phyloP scores from a whole-genome alignment of 2,797 vertebrate species.

The Chaetodon trifasciatus region DNA sequence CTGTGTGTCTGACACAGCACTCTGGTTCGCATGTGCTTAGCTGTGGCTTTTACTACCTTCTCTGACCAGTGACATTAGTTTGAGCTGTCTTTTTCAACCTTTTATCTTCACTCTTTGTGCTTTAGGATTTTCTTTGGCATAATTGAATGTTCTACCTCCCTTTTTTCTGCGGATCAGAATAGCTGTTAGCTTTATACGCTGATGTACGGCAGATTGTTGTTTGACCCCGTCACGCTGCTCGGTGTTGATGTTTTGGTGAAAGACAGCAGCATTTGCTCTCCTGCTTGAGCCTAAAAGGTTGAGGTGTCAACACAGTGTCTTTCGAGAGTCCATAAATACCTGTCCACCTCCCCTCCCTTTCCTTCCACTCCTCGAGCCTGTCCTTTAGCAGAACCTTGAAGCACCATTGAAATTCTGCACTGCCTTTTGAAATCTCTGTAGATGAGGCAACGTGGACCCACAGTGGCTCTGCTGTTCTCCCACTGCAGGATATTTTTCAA shows the following conservation, averaged over 20 bases:
- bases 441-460: constrained; percentile 84
- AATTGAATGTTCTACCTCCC: constrained; percentile 33
- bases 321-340: constrained; percentile 79
- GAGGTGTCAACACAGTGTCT: constrained; percentile 73
- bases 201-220: constrained; percentile 23
- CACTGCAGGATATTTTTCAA: constrained; percentile 86
- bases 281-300: constrained; percentile 76
- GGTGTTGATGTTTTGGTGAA: constrained; percentile 63
- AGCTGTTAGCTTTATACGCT: constrained; percentile 14
- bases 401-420: constrained; percentile 86
- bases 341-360: constrained; percentile 49
- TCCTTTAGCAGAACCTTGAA: constrained; percentile 87
- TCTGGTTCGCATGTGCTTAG: constrained; percentile 73
- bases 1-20: constrained; percentile 78
- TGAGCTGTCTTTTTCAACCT: constrained; percentile 44
- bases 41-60: constrained; percentile 61
- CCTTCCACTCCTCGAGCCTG: constrained; percentile 60
- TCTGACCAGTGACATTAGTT: constrained; percentile 50
- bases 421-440: constrained; percentile 86
- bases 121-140: constrained; percentile 21
- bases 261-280: constrained; percentile 66
- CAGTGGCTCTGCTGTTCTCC: constrained; percentile 77
- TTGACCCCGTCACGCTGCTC: constrained; percentile 31
- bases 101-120: constrained; percentile 40
- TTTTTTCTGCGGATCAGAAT: constrained; percentile 25